Conservation (phyloP, 2,797 vertebrate species). For the Argya squamiceps region DNA sequence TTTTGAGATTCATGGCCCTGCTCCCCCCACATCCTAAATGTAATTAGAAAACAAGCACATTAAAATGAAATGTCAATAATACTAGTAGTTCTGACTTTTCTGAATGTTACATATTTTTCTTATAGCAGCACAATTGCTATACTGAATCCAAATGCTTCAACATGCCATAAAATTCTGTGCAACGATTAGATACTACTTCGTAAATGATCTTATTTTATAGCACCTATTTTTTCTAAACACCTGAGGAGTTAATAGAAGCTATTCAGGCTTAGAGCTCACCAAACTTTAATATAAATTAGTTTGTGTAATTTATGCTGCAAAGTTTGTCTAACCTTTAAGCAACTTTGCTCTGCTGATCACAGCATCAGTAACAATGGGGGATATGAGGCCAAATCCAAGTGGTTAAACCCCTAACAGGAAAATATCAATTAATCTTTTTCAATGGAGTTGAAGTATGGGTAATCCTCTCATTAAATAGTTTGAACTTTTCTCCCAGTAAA, state of each 20-base stretch:
- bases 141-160: conserved; percentile 25
- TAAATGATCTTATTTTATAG: conserved; percentile 46
- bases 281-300: conserved; percentile 70
- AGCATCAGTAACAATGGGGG: conserved; percentile 77
- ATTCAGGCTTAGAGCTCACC: conserved; percentile 39
- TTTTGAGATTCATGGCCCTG: conserved; percentile 67
- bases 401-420: conserved; percentile 87
- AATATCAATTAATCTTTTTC: conserved; percentile 92
- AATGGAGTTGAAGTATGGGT: conserved; percentile 86
- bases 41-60: conserved; percentile 17
- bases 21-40: background rate
- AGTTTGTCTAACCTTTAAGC: conserved; percentile 78
- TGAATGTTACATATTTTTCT: conserved; percentile 54
- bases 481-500: conserved; percentile 85
- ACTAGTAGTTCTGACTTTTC: conserved; percentile 2
- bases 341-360: conserved; percentile 82
- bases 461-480: conserved; percentile 90
- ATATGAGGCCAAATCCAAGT: conserved; percentile 77
- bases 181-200: background rate
- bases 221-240: conserved; percentile 41
- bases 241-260: conserved; percentile 19
- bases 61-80: conserved; percentile 62
- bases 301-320: conserved; percentile 73
- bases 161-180: background rate
- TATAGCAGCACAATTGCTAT: conserved; percentile 14